These are phyloP conservation scores for Aleiodes leptofemur DNA, from an alignment of 2,888 invertebrate species.

Conservation along the genomic window DNA sequence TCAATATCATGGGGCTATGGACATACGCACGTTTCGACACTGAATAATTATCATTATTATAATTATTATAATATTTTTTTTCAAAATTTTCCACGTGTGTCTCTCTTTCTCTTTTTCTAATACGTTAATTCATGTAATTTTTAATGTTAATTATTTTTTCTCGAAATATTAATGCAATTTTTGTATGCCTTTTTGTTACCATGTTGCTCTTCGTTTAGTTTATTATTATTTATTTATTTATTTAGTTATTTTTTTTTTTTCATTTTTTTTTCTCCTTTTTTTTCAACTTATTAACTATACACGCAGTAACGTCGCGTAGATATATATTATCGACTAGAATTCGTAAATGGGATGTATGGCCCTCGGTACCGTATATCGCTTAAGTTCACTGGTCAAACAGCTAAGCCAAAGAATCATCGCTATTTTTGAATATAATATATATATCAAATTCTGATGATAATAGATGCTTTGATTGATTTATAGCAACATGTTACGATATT, in stretches of 20 bases:
- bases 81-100: neutral
- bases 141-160: constrained; percentile 18
- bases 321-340: constrained; percentile 74
- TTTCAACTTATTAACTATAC: constrained; percentile 47
- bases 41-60: constrained; percentile 15
- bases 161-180: constrained; percentile 21
- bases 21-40: constrained; percentile 41
- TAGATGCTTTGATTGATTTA: neutral
- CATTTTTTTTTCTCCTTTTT: neutral
- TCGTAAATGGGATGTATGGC: constrained; percentile 71
- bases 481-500: neutral
- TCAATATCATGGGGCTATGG: constrained; percentile 49
- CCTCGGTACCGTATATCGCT: constrained; percentile 66
- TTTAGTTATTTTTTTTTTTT: constrained; percentile 3
- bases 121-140: too few species aligned
- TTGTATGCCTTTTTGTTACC: constrained; percentile 35
- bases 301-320: constrained; percentile 62
- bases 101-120: neutral
- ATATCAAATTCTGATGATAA: neutral
- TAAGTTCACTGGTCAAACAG: constrained; percentile 55
- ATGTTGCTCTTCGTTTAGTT: constrained; percentile 11
- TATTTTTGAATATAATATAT: neutral
- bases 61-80: neutral
- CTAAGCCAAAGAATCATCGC: constrained; percentile 42
- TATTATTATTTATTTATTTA: too few species aligned